Conservation (phyloP, 2,797 vertebrate genomes). For the Miichthys miiuy region DNA sequence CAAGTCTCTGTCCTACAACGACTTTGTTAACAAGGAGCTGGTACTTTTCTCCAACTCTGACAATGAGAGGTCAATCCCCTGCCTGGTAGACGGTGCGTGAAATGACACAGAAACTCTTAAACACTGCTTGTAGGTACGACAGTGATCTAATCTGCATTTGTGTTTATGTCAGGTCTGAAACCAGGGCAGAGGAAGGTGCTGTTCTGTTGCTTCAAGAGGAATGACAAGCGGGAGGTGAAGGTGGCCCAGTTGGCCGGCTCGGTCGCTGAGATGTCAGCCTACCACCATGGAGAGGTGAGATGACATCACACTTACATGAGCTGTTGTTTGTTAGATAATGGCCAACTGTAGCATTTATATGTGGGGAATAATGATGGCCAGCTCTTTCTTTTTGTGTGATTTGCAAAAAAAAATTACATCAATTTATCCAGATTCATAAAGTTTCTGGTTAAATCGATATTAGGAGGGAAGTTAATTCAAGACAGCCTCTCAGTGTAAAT, state of each 20-base stretch:
- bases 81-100: conserved; percentile 94
- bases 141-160: conserved; percentile 1
- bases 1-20: conserved; percentile 91
- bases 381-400: too few relatives aligned
- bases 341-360: too few relatives aligned
- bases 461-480: neutral
- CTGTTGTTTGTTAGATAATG: too few relatives aligned
- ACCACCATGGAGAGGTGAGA: conserved; percentile 97
- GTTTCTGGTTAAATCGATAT: neutral
- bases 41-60: conserved; percentile 98
- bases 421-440: too few relatives aligned
- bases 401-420: too few relatives aligned
- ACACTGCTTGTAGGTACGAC: neutral
- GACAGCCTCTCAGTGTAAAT: neutral
- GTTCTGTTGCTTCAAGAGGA: conserved; percentile 95
- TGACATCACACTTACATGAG: neutral
- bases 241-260: conserved; percentile 99
- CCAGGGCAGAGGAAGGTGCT: conserved; percentile 98
- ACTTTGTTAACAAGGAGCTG: conserved; percentile 98
- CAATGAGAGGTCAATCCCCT: conserved; percentile 97
- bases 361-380: too few relatives aligned
- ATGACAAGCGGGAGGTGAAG: conserved; percentile 98
- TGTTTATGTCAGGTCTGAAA: conserved; percentile 89
- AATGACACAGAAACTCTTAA: too few relatives aligned
- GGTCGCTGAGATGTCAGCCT: conserved; percentile 98